Evolutionary conservation across 2,113 vertebrate species (phyloP), one percentile per base, ranked within the genome.

Genomic region (Tupaia chinensis): DNA sequence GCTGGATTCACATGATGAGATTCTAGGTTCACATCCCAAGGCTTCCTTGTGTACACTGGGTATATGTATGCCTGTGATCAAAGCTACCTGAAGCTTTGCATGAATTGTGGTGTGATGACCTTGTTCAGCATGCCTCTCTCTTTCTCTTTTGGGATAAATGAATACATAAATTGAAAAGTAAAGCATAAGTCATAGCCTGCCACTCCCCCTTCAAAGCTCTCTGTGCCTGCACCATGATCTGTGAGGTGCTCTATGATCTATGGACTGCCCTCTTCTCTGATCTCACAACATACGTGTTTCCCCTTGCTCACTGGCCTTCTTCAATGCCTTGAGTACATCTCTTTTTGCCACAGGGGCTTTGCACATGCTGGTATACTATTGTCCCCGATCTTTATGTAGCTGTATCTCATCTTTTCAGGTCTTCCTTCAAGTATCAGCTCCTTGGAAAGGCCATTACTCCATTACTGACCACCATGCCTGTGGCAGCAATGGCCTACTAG

Each of bases 401-500:
- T 58, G 5, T 68, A 12, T 80, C 66, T 17, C 6, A 70, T 88
- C 44, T 88, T 95, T 85, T 20, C 34, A 78, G 76, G 17, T 82
- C 72, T 96, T 95, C 84, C 1, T 86, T 83, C 66, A 92, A 32
- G 72, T 53, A 11, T 79, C 70, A 78, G 34, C 25, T 74, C 44
- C 5, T 5, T 23, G 29, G 34, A 83, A 92, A 88, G 25, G 58
- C 44, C n/a, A 34, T 79, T 10, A 61, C 14, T 94, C 44, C n/a
- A 34, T 83, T 10, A 61, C 14, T 94, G 53, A 63, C 25, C 29
- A 81, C n/a, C 19, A 53, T 69, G n/a, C n/a, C 44, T 78, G 2
- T 69, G 19, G 10, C 19, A 65, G 68, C 8, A 66, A 63, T 9
- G 81, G 5, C 5, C 4, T 27, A 22, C 29, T 5, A 1, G 60